Evolutionary conservation across 1,140 invertebrate species (phyloP), one percentile per base, ranked within the genome.

Genomic region (Yoshiicerus persimilis): DNA sequence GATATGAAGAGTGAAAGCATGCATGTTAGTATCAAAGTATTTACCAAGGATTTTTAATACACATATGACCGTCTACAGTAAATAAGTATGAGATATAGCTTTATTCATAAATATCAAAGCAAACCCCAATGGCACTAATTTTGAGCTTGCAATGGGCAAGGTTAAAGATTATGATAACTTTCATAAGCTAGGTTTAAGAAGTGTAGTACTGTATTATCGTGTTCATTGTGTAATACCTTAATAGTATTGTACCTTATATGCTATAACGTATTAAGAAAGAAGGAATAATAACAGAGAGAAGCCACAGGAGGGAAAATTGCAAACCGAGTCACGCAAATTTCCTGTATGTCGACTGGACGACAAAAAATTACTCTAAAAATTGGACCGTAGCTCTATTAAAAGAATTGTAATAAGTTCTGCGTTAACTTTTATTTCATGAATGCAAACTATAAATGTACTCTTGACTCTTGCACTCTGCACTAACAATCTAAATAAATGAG

Each of bases 381-480:
- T 86, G 47, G 84, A 32, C 84, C 32, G 38, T 86, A 86, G 66
- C 56, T 86, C 84, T 66, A 86, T 86, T 86, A 86, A 85, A 86
- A 86, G 84, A 86, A 86, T 32, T 86, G 30, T 32, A 30, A 30
- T 70, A 70, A 13, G 13, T 70, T 64, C 30, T 30, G 13, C 30
- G 66, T 32, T n/a, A n/a, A n/a, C n/a, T n/a, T n/a, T 27, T 70
- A 13, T 0, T n/a, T n/a, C 47, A 56, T 56, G 16, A 56, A 56
- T 56, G 47, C 8, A 11, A 39, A 39, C 9, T 39, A 13, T 39
- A 39, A 56, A 16, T 56, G 20, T 56, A 56, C 20, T 5, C 47
- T 5, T 56, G n/a, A 56, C n/a, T n/a, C 20, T 56, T 56, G 20
- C 47, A 56, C 20, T 56, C n/a, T 2, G 16, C 6, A 56, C 47